Evolutionary conservation across 1,140 invertebrate species (phyloP).

Genomic region (Drosophila auraria): DNA sequence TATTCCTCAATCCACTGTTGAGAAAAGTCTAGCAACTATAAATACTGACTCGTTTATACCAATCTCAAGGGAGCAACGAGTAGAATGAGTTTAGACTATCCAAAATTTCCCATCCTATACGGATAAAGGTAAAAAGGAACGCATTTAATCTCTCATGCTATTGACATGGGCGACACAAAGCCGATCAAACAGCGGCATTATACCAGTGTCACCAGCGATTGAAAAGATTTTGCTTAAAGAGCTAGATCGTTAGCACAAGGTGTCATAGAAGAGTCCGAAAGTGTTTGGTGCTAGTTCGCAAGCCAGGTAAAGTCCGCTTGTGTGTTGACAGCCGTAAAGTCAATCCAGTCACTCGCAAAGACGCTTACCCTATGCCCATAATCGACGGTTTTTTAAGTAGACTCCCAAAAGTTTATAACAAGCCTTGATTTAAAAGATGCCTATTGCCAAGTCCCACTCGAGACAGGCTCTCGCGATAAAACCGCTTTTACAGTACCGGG

Average conservation of each 20-base stretch:
- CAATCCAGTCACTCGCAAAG: slow-evolving; percentile 1
- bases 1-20: no score
- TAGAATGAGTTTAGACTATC: not conserved
- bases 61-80: not conserved
- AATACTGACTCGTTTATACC: not conserved
- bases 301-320: no score
- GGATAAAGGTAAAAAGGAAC: not conserved
- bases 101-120: not conserved
- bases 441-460: not conserved
- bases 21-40: no score
- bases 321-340: not conserved
- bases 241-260: not conserved
- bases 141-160: not conserved
- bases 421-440: not conserved
- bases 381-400: not conserved
- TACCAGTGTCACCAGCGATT: not conserved
- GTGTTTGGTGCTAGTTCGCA: no score
- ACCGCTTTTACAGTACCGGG: slow-evolving; percentile 10
- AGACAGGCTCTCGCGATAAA: not conserved
- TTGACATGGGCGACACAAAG: not conserved
- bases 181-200: not conserved
- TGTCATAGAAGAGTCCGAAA: no score
- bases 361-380: not conserved
- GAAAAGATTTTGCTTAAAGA: not conserved
- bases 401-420: slow-evolving; percentile 4